A percentile compares a stretch with the other conserved stretches of the same genome.
Conservation (phyloP, 2,888 invertebrate species). For the Drosophila kuntzei region DNA sequence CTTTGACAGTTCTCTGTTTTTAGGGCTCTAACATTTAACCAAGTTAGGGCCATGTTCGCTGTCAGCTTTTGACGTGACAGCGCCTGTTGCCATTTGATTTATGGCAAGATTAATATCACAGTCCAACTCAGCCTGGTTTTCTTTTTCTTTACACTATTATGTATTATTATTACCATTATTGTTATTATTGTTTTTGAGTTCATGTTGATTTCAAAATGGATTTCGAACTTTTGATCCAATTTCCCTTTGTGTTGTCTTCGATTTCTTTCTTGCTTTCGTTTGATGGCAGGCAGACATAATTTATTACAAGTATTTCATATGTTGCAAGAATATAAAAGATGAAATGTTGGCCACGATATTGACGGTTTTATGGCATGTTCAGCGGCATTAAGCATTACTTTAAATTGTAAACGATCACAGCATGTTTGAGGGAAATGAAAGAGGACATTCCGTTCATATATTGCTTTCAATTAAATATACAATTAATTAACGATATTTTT, state of each 20-base stretch:
- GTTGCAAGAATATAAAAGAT: slow-evolving; percentile 16
- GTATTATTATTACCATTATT: slow-evolving; percentile 31
- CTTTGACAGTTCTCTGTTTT: slow-evolving; percentile 11
- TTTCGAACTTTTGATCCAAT: slow-evolving; percentile 76
- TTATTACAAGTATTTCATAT: slow-evolving; percentile 22
- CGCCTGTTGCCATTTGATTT: slow-evolving; percentile 66
- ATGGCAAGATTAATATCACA: slow-evolving; percentile 72
- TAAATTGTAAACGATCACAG: slow-evolving; percentile 3
- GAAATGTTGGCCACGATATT: slow-evolving; percentile 24
- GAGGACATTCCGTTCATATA: neutral
- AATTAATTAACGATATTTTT: slow-evolving; percentile 44
- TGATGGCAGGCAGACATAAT: slow-evolving; percentile 4
- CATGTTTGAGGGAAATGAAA: neutral
- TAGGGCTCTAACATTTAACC: slow-evolving; percentile 8
- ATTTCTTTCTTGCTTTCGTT: slow-evolving; percentile 22
- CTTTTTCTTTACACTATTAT: slow-evolving; percentile 19
- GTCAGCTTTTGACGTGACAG: slow-evolving; percentile 61
- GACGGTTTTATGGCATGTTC: slow-evolving; percentile 41
- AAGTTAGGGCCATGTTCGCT: slow-evolving; percentile 35
- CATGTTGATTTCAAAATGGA: slow-evolving; percentile 69
- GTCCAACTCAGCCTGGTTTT: neutral
- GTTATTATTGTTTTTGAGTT: slow-evolving; percentile 18
- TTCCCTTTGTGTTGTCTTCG: slow-evolving; percentile 64
- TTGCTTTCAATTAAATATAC: slow-evolving; percentile 8
- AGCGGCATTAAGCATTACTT: slow-evolving; percentile 13